These are phyloP conservation scores for Heliconius eleuchia DNA, from an alignment of 1,140 invertebrate genomes.

Conservation along the genomic window DNA sequence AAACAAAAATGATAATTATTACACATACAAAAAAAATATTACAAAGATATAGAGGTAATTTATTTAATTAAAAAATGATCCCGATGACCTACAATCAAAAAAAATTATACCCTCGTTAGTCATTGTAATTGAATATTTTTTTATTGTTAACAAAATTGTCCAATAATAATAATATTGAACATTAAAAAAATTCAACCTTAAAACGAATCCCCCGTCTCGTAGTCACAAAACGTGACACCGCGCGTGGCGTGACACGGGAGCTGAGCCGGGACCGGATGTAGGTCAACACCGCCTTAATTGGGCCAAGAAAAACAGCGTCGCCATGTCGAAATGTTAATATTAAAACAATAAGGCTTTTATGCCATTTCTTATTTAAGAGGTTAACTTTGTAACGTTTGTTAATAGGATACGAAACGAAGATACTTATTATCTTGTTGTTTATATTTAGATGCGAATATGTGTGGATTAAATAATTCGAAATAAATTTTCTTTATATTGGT, in stretches of 20 bases:
- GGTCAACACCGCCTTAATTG: constrained; percentile 38
- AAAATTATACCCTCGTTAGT: too few species aligned
- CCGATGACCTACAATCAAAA: too few species aligned
- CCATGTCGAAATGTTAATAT: constrained; percentile 22
- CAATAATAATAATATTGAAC: background rate
- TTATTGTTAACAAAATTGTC: too few species aligned
- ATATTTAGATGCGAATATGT: background rate
- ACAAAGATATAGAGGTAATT: too few species aligned
- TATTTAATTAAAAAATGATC: too few species aligned
- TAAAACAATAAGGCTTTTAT: constrained; percentile 20
- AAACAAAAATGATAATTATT: too few species aligned
- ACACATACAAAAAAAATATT: too few species aligned
- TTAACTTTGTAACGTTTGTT: background rate
- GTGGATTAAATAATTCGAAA: background rate
- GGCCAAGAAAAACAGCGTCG: constrained; percentile 28
- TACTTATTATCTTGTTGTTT: background rate
- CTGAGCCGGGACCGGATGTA: constrained; percentile 24
- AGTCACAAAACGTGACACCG: background rate
- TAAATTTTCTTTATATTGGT: too few species aligned
- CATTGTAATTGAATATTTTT: too few species aligned
- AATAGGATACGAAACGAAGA: background rate
- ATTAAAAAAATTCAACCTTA: background rate
- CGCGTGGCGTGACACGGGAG: background rate
- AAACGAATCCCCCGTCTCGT: background rate
- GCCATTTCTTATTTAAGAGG: background rate